These are phyloP conservation scores for Ormyrus labotus DNA, from an alignment of 2,888 invertebrate species.

Conservation along the genomic window DNA sequence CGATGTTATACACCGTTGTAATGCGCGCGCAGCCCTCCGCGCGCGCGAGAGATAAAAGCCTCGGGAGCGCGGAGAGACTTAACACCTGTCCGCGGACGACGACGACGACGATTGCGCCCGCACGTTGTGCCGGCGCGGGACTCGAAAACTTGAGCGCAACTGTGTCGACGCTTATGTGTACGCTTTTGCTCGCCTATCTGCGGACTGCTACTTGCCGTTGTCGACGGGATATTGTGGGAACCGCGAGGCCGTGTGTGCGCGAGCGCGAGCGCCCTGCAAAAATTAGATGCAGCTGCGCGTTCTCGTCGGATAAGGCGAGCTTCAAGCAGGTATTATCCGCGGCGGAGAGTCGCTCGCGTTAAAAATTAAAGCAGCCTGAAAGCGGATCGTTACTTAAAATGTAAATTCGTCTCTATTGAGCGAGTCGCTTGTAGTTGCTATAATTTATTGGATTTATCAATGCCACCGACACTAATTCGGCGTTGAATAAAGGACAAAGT, in stretches of 20 bases:
- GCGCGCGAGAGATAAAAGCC: slow-evolving; percentile 18
- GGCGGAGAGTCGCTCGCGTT: no score
- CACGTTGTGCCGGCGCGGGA: slow-evolving; percentile 19
- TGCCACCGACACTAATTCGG: no score
- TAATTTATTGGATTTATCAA: no score
- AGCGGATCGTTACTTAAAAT: no score
- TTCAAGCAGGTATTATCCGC: no score
- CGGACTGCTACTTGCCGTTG: neutral
- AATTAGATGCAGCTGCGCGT: no score
- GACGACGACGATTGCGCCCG: slow-evolving; percentile 47
- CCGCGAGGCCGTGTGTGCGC: neutral
- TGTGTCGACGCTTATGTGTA: neutral
- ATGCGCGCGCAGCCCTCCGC: neutral
- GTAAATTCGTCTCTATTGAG: no score
- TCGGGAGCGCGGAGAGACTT: slow-evolving; percentile 27
- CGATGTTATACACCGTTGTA: neutral
- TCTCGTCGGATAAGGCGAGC: no score
- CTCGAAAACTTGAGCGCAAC: slow-evolving; percentile 26
- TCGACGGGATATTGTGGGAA: neutral
- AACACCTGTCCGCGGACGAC: slow-evolving; percentile 42
- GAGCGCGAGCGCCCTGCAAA: neutral
- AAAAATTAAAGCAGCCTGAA: no score
- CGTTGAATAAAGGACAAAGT: no score
- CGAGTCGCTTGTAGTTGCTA: no score
- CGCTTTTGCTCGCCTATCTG: slow-evolving; percentile 1